phyloP scores from a whole-genome alignment of 2,113 vertebrate species.

The Caranx melampygus region DNA sequence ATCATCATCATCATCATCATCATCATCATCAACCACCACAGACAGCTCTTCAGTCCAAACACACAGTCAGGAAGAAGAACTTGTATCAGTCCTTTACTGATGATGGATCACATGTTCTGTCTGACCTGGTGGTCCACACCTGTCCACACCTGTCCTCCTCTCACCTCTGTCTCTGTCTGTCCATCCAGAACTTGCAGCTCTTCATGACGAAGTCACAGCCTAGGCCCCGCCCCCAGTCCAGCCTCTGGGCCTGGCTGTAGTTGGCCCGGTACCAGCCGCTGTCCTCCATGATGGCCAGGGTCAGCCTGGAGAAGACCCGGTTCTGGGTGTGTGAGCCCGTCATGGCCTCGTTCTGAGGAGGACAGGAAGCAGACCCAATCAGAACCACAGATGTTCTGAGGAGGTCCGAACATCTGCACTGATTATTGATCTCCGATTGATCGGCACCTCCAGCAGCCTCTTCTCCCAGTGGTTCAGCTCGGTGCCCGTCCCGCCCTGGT shows the following conservation, averaged over 20 bases:
- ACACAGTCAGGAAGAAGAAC: neutral
- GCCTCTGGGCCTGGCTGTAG: constrained; percentile 95
- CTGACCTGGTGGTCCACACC: too few species aligned
- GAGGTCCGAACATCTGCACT: too few species aligned
- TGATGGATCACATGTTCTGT: too few species aligned
- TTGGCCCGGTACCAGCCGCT: constrained; percentile 99
- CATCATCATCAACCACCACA: neutral
- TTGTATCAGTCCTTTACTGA: too few species aligned
- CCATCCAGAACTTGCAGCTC: constrained; percentile 99
- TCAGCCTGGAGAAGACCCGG: constrained; percentile 95
- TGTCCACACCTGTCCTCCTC: too few species aligned
- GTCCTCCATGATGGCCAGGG: constrained; percentile 98
- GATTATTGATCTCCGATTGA: too few species aligned
- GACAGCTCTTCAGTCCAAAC: too few species aligned
- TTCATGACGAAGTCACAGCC: constrained; percentile 97
- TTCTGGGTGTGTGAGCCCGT: constrained; percentile 98
- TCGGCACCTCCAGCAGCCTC: constrained; percentile 90
- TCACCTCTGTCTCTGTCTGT: constrained; percentile 86
- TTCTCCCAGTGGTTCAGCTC: constrained; percentile 99
- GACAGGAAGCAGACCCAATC: neutral
- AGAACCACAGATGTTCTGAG: too few species aligned
- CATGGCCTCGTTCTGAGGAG: constrained; percentile 96
- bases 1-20: too few species aligned
- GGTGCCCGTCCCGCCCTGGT: constrained; percentile 95
- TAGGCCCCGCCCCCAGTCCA: constrained; percentile 94